These are phyloP conservation scores for Bradypus variegatus DNA, from an alignment of 2,797 vertebrate genomes.

Conservation along the genomic window DNA sequence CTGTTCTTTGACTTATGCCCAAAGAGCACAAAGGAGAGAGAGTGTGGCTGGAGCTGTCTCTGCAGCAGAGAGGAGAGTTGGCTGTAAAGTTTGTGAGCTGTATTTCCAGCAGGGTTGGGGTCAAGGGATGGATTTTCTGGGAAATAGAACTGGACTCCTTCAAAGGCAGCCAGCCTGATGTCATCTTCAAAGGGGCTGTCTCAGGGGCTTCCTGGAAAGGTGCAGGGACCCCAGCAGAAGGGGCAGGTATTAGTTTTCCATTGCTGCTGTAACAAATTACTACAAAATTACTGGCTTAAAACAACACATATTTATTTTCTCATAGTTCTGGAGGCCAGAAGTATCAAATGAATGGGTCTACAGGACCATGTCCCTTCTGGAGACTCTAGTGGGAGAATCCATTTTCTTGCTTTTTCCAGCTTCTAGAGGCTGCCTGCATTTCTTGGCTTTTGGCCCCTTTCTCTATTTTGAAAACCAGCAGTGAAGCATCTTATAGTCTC, in stretches of 20 bases:
- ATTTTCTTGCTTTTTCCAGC: background rate
- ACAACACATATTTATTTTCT: background rate
- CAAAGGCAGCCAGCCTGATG: background rate
- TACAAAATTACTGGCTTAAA: background rate
- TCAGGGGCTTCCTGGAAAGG: background rate
- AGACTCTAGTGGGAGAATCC: background rate
- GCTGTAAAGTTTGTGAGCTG: background rate
- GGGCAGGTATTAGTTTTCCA: background rate
- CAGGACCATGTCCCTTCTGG: background rate
- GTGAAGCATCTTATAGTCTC: background rate
- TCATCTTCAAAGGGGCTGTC: background rate
- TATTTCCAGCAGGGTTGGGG: background rate
- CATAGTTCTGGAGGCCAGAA: background rate
- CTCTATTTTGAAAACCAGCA: background rate
- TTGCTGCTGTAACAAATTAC: background rate
- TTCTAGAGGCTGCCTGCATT: background rate
- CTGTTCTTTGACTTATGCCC: background rate
- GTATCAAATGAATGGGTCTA: background rate
- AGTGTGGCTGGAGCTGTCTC: background rate
- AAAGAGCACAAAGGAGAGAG: background rate
- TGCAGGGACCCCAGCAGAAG: background rate
- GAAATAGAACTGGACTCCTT: background rate
- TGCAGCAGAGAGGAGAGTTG: background rate
- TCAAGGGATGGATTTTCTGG: background rate
- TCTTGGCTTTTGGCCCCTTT: background rate